Evolutionary conservation across 2,888 invertebrate genomes (phyloP), one percentile per base, ranked within the genome.

Genomic region (Gymnoscelis rufifasciata): DNA sequence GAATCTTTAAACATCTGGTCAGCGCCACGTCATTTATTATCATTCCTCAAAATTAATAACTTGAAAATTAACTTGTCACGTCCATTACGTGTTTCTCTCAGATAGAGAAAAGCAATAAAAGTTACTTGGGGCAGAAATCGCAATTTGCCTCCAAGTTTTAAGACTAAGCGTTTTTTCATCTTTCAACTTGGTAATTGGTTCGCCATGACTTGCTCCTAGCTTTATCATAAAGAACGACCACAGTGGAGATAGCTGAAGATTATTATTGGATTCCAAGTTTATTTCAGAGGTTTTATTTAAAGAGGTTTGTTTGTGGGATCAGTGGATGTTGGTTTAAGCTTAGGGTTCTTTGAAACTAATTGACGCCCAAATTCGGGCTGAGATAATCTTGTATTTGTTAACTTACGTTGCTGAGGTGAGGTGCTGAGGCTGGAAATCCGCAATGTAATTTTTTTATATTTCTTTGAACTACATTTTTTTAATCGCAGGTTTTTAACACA

Each of bases 61-160:
- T 44, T n/a, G n/a, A n/a, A 51, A 58, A 41, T 55, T 47, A 54
- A 56, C 38, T 48, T 55, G 56, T 51, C 45, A 54, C 44, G 47
- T 54, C 47, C 40, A 51, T 45, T 51, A 39, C 56, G 54, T 60
- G 61, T 64, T 62, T 62, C 56, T 54, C 56, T 58, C 47, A 49
- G 52, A 59, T 57, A 55, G 56, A 64, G 5, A 67, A 72, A 78
- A 76, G 73, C 66, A 78, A 80, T 83, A 76, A 75, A 79, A 79
- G 74, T 73, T 74, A 64, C 69, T 76, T 76, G 66, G 48, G 68
- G 74, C 74, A 74, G 75, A 77, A 79, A 78, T 71, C 68, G 70
- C 75, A 75, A 80, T 78, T 78, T 74, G 67, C 68, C 65, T 60
- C 51, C 55, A 65, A 60, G 64, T 56, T 64, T 57, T 61, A 59